Percentiles rank a stretch among this genome's conserved stretches.
Evolutionary conservation across 2,113 vertebrate genomes (phyloP).

Genomic region (Sula dactylatra): DNA sequence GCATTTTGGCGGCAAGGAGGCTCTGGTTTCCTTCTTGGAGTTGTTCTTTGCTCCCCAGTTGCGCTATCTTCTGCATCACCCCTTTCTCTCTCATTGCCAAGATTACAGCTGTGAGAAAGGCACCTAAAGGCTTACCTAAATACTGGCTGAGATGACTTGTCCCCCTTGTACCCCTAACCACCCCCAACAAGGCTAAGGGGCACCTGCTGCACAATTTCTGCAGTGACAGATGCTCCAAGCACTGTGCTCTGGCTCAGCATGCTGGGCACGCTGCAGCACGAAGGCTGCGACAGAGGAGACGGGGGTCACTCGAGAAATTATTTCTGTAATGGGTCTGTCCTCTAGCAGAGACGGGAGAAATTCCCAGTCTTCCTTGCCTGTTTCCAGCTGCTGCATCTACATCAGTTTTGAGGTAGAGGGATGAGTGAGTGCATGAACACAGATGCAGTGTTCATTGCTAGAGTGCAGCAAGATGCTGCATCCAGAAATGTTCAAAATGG

Average conservation of each 20-base stretch:
- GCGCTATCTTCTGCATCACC: accelerated
- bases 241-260: background rate
- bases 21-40: background rate
- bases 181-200: background rate
- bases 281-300: background rate
- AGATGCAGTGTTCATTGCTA: background rate
- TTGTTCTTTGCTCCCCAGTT: background rate
- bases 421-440: background rate
- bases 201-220: background rate
- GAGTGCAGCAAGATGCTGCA: background rate
- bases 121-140: background rate
- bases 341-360: background rate
- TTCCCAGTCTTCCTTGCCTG: background rate
- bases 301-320: background rate
- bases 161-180: background rate
- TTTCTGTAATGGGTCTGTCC: background rate
- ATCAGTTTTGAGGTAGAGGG: background rate
- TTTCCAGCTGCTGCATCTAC: background rate
- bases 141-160: background rate
- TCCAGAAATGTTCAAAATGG: background rate
- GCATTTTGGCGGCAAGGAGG: background rate
- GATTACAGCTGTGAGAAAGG: background rate
- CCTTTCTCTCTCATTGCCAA: background rate
- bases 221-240: background rate
- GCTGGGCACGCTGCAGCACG: background rate